Base-by-base conservation (phyloP, 2,113 vertebrate genomes). In the Elephantulus edwardii region DNA sequence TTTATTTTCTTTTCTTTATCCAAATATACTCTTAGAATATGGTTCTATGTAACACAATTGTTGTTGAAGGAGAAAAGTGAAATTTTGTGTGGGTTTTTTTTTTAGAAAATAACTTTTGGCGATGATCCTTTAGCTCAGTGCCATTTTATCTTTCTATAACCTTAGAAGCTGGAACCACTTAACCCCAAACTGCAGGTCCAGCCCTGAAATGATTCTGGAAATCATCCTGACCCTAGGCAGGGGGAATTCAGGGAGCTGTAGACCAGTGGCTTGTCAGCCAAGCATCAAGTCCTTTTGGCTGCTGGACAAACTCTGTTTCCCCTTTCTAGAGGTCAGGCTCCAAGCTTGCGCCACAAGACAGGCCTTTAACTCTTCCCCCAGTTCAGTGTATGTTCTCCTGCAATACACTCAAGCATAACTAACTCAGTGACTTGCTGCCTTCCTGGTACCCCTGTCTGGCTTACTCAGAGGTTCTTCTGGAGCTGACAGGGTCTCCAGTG, bases 121-220 rank as follows among this genome's bases (percentile, higher is more conserved):
- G 80, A 92, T 40, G 10, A 64, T 24, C 33, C 38, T 68, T 92
- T 88, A 46, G 58, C 38, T 89, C 70, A 66, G 38, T 91, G 74
- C 44, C 24, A 84, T 40, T 33, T 0, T 52, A 56, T 35, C 62
- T 64, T 76, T 62, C 75, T 89, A n/a, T n/a, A 78, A 50, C 85
- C 71, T 58, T 54, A 72, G 89, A 92, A 89, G 78, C 83, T 92
- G 56, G 76, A 90, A 58, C 17, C 44, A 78, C 54, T 93, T 88
- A 91, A 88, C 66, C 44, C 6, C 16, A 82, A 54, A 19, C n/a
- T 77, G 28, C 35, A 75, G 30, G 70, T 56, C 40, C 30, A 44
- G 46, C 11, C 80, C 38, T 71, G 19, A 46, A 68, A 64, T 35
- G 81, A 38, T 79, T 48, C 77, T 92, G 88, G 90, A 91, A 82